Conservation (phyloP, 2,888 invertebrate genomes). For the Philereme vetulata region DNA sequence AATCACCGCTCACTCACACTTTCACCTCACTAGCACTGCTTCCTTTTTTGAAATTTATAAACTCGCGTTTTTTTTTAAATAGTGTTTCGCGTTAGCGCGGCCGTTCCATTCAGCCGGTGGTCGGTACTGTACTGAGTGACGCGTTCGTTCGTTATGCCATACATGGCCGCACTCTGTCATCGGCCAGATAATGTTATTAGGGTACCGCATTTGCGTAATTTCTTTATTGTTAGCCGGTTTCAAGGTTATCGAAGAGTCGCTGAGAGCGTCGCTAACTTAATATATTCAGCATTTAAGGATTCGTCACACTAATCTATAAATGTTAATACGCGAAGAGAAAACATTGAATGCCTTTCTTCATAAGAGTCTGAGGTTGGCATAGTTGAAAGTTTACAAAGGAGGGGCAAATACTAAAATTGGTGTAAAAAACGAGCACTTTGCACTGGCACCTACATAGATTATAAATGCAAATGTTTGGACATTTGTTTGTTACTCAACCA, state of each 20-base stretch:
- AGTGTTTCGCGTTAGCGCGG: constrained; percentile 33
- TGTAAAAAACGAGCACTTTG: too few relatives aligned
- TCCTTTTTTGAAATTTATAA: constrained; percentile 25
- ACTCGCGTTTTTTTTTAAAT: constrained; percentile 34
- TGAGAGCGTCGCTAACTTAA: not conserved
- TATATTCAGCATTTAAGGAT: not conserved
- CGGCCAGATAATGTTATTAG: constrained; percentile 39
- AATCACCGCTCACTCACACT: constrained; percentile 28
- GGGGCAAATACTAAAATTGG: too few relatives aligned
- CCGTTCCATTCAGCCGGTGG: constrained; percentile 10
- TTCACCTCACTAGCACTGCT: constrained; percentile 32
- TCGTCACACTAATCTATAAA: not conserved
- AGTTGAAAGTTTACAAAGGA: too few relatives aligned
- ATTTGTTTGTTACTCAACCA: too few relatives aligned
- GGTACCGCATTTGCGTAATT: constrained; percentile 29
- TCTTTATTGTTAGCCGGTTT: constrained; percentile 21
- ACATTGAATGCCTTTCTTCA: too few relatives aligned
- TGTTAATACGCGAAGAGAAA: not conserved
- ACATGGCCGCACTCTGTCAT: constrained; percentile 38
- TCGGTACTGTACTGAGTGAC: constrained; percentile 26
- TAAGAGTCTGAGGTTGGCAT: too few relatives aligned
- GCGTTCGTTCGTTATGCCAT: constrained; percentile 34
- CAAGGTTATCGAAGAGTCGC: constrained; percentile 18
- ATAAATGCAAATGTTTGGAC: too few relatives aligned
- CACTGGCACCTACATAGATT: too few relatives aligned